Conservation (phyloP, 2,113 vertebrate species). For the Saguinus imperator region DNA sequence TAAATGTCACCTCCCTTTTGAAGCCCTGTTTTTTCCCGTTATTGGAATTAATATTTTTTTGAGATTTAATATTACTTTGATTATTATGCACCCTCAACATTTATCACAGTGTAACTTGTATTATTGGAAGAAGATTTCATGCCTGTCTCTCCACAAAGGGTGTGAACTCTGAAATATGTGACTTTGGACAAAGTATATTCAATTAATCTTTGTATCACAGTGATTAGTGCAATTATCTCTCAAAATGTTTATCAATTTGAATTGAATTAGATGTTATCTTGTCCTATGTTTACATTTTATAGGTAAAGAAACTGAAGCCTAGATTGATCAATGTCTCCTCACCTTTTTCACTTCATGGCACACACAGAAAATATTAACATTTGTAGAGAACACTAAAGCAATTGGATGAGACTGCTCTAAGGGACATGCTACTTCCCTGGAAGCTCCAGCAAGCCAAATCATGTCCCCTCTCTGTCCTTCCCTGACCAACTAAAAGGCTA, state of each 20-base stretch:
- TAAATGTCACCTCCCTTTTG: not conserved
- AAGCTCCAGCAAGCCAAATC: not conserved
- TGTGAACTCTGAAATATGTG: not conserved
- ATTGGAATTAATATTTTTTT: not conserved
- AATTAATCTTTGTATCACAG: not conserved
- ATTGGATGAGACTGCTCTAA: not conserved
- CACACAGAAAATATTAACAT: not conserved
- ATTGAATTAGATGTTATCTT: not conserved
- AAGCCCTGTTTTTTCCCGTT: not conserved
- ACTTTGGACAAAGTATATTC: not conserved
- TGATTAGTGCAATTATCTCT: not conserved
- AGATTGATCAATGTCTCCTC: not conserved
- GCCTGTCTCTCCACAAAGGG: not conserved
- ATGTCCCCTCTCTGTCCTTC: not conserved
- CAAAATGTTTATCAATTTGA: not conserved
- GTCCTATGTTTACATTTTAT: not conserved
- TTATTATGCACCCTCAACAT: not conserved
- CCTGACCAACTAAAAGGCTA: not conserved
- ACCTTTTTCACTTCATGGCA: not conserved
- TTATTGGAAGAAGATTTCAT: not conserved
- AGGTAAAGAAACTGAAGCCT: not conserved
- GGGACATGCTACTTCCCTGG: not conserved
- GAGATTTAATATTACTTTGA: not conserved
- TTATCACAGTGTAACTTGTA: not conserved
- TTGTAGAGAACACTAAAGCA: not conserved